A percentile compares a stretch with the other conserved stretches of the same genome.
Evolutionary conservation across 2,888 invertebrate species (phyloP).

Genomic region (Cheilosia vulpina): DNA sequence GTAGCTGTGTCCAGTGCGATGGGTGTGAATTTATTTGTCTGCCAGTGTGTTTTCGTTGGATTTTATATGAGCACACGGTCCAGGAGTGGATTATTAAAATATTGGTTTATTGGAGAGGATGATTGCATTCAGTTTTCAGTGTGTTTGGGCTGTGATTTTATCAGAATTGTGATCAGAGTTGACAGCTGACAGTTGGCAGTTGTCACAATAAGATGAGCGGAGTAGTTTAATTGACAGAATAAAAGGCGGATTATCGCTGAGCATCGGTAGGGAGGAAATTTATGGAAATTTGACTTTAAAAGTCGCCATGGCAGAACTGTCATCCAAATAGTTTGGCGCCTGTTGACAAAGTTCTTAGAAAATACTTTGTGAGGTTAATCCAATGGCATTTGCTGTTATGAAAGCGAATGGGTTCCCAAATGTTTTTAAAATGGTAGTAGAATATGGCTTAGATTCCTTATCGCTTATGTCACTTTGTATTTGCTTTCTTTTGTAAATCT

Average conservation of each 20-base stretch:
- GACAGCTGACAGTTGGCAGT: conserved; percentile 23
- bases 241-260: conserved; percentile 11
- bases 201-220: conserved; percentile 37
- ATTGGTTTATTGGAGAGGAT: conserved; percentile 68
- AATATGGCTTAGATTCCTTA: too few relatives aligned
- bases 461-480: too few relatives aligned
- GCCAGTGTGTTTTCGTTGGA: conserved; percentile 33
- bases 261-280: not conserved
- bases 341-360: too few relatives aligned
- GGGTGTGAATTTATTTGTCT: conserved; percentile 71
- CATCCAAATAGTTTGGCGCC: too few relatives aligned
- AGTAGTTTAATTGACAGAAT: conserved; percentile 28
- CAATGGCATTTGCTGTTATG: too few relatives aligned
- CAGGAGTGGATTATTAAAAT: conserved; percentile 65
- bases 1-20: conserved; percentile 12
- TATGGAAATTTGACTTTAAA: not conserved
- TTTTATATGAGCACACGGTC: conserved; percentile 55
- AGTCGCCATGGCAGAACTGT: too few relatives aligned
- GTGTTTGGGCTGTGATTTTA: conserved; percentile 4
- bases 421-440: too few relatives aligned
- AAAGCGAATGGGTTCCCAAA: too few relatives aligned
- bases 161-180: conserved; percentile 20
- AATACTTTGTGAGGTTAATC: too few relatives aligned
- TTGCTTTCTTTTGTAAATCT: too few relatives aligned
- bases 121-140: conserved; percentile 39